These are phyloP conservation scores for Drosophila gaucha DNA, from an alignment of 2,888 invertebrate genomes.

Conservation along the genomic window DNA sequence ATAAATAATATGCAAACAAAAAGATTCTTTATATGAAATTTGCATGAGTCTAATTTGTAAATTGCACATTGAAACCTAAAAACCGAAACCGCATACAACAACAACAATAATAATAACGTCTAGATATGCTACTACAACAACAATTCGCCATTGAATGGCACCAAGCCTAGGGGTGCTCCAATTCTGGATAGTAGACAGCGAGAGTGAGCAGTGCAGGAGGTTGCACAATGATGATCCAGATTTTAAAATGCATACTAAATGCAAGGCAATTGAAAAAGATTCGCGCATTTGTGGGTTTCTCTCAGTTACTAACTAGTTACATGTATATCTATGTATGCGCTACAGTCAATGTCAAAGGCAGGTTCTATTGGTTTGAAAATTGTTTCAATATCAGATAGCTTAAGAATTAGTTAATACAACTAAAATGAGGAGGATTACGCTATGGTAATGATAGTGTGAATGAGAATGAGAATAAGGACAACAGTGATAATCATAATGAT, in stretches of 20 bases:
- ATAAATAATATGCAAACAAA: constrained; percentile 61
- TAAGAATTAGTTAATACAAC: not conserved
- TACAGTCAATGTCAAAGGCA: constrained; percentile 60
- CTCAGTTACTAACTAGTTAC: constrained; percentile 27
- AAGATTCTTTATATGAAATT: constrained; percentile 51
- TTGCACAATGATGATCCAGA: constrained; percentile 57
- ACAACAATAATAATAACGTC: too few relatives aligned
- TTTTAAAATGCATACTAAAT: constrained; percentile 64
- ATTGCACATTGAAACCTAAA: constrained; percentile 66
- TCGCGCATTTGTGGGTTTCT: constrained; percentile 46
- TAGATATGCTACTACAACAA: constrained; percentile 25
- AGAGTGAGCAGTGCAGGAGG: not conserved
- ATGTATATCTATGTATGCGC: constrained; percentile 23
- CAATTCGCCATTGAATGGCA: constrained; percentile 54
- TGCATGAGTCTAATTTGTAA: constrained; percentile 82
- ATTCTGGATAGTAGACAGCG: constrained; percentile 4
- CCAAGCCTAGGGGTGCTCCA: constrained; percentile 31
- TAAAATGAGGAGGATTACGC: not conserved
- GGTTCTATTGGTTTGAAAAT: constrained; percentile 13
- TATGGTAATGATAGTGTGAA: not conserved
- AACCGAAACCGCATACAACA: constrained; percentile 48
- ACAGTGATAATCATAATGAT: not conserved
- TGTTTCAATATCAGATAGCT: not conserved
- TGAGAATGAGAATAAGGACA: not conserved
- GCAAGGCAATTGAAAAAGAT: constrained; percentile 73